phyloP scores from a whole-genome alignment of 2,888 invertebrate genomes.

The Pelosia muscerda region DNA sequence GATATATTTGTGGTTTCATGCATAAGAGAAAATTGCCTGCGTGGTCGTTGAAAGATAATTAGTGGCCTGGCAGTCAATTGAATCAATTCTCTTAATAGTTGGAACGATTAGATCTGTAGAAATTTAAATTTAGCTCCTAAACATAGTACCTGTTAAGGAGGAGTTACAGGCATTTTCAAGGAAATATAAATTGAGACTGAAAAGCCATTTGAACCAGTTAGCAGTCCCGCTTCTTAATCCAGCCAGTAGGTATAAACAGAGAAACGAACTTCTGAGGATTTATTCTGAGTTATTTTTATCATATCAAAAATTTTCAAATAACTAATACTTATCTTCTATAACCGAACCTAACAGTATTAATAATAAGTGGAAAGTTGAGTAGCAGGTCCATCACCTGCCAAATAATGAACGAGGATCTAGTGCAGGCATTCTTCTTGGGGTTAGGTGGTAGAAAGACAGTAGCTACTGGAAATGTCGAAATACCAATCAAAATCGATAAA shows the following conservation, averaged over 20 bases:
- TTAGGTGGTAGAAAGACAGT: too few species aligned
- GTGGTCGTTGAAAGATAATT: conserved; percentile 7
- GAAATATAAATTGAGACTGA: background rate
- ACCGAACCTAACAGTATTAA: too few species aligned
- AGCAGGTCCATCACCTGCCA: too few species aligned
- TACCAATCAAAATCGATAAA: too few species aligned
- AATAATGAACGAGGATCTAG: too few species aligned
- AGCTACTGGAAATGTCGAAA: too few species aligned
- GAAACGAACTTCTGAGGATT: too few species aligned
- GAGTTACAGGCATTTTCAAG: background rate
- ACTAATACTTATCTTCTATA: too few species aligned
- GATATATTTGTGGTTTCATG: background rate
- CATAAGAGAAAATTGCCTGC: background rate
- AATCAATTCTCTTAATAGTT: conserved; percentile 4
- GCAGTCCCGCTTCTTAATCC: background rate
- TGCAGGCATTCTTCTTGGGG: too few species aligned
- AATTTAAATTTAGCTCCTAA: background rate
- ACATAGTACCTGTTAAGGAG: background rate
- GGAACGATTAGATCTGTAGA: background rate
- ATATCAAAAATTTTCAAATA: too few species aligned
- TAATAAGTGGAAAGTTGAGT: too few species aligned
- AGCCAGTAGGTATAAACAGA: background rate
- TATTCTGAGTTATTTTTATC: too few species aligned
- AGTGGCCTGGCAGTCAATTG: background rate
- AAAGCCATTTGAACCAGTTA: background rate